Base-by-base conservation (phyloP, 2,113 vertebrate species). In the Guaruba guarouba region DNA sequence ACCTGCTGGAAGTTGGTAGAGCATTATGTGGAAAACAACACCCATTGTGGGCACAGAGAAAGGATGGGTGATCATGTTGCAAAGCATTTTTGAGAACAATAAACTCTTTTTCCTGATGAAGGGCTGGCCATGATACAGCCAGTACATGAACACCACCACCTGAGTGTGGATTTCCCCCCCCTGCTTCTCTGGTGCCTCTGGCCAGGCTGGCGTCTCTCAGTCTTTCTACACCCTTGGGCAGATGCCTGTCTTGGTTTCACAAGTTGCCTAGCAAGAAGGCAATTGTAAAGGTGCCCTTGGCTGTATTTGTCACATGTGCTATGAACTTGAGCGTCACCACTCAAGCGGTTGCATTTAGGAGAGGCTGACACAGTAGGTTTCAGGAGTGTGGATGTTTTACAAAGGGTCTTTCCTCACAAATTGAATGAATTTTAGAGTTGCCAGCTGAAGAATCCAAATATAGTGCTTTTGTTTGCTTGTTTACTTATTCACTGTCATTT, bases 131-230 rank as follows among this genome's bases (percentile, higher is more conserved):
- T 39, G 43, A 20, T 62, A 39, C 10, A 82, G 15, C 27, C 48
- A 20, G 13, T 82, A 29, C 13, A 7, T 29, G 9, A 83, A 31
- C 13, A 18, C 20, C 35, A 22, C 46, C 11, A 17, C 43, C 4
- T 17, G 44, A 55, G 13, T 2, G 1, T 6, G 4, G 54, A 8
- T 33, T 77, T 75, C 14, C 27, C 2, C 2, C 3, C 5, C 9
- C 5, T 17, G 15, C 35, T 69, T 64, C 9, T 13, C 25, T 59
- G 22, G 10, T 80, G 25, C 14, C 18, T 62, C 8, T 35, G 70
- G 14, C 0, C 1, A 15, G 15, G 12, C 37, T 48, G 43, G 9
- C 0, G 9, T 87, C 39, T 29, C 33, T 77, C 35, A 52, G 17
- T 52, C 48, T 88, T 81, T 82, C 18, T 66, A 44, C 28, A 66